Percentiles rank a stretch among this genome's conserved stretches.
Evolutionary conservation across 2,888 invertebrate genomes (phyloP).

Genomic region (Mesoligia furuncula): DNA sequence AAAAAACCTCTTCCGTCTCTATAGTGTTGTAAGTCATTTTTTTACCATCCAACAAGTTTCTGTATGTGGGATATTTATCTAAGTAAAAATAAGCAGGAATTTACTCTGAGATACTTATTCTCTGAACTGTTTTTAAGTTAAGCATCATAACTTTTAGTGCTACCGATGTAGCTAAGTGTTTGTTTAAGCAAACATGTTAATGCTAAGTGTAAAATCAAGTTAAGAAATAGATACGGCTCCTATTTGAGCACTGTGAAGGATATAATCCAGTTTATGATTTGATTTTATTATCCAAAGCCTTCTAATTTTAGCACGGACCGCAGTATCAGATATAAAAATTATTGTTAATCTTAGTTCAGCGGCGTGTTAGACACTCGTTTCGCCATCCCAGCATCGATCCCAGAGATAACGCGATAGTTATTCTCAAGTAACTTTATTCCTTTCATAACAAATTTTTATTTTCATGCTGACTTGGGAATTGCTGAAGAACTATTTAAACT

Average conservation of each 20-base stretch:
- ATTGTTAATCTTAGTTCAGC: conserved; percentile 34
- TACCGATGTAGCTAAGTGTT: background rate
- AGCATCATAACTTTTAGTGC: background rate
- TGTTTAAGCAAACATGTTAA: conserved; percentile 8
- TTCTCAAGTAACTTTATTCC: conserved; percentile 53
- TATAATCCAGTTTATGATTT: conserved; percentile 35
- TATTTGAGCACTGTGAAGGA: conserved; percentile 1
- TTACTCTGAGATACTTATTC: background rate
- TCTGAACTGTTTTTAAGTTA: background rate
- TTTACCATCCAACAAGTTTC: background rate
- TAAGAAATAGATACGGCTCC: conserved; percentile 13
- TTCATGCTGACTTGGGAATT: conserved; percentile 53
- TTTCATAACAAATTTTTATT: conserved; percentile 61
- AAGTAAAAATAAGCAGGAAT: background rate
- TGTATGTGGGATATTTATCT: background rate
- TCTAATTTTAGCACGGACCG: conserved; percentile 19
- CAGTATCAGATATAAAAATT: conserved; percentile 48
- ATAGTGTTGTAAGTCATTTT: background rate
- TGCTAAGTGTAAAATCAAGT: conserved; percentile 3
- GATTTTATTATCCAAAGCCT: conserved; percentile 24
- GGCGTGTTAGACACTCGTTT: conserved; percentile 59
- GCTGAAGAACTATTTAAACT: conserved; percentile 49
- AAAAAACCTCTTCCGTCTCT: background rate
- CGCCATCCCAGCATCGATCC: conserved; percentile 28
- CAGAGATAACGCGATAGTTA: conserved; percentile 50